Percentiles rank a stretch among this genome's conserved stretches.
phyloP scores from a whole-genome alignment of 30 jellyfish, hydroid and myxozoan genomes.

The Clytia hemisphaerica region DNA sequence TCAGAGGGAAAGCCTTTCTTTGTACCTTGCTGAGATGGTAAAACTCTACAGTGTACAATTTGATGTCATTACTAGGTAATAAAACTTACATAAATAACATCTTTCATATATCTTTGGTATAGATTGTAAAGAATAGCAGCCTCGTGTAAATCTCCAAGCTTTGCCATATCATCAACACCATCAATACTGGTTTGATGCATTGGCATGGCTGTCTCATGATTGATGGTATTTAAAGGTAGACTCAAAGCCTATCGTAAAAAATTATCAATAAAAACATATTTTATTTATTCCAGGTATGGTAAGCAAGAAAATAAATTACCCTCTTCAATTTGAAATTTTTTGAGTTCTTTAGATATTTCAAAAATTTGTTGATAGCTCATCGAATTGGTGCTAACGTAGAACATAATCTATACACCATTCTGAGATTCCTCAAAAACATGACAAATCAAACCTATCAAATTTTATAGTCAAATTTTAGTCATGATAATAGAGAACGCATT shows the following conservation, averaged over 20 bases:
- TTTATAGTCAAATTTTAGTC: no score
- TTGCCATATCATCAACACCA: constrained; percentile 97
- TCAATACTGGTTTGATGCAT: constrained; percentile 96
- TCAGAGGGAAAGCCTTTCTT: no score
- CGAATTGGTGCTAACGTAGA: no score
- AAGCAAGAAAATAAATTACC: background rate
- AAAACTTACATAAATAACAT: constrained; percentile 66
- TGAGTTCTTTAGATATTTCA: background rate
- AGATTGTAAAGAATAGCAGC: constrained; percentile 86
- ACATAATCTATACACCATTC: no score
- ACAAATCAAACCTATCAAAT: no score
- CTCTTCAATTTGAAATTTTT: no score
- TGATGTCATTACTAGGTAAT: no score
- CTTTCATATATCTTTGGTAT: constrained; percentile 56
- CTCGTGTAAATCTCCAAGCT: constrained; percentile 91
- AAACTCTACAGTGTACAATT: no score
- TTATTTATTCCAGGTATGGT: background rate
- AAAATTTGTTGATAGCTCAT: background rate
- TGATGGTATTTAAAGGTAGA: constrained; percentile 36
- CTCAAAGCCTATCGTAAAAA: constrained; percentile 32
- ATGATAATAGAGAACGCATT: no score
- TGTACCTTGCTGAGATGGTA: no score
- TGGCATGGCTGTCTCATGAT: constrained; percentile 52
- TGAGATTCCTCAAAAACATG: no score
- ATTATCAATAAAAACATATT: background rate